A percentile compares a stretch with the other conserved stretches of the same genome.
These are phyloP conservation scores for Albula glossodonta DNA, from an alignment of 2,113 vertebrate genomes.

Conservation along the genomic window DNA sequence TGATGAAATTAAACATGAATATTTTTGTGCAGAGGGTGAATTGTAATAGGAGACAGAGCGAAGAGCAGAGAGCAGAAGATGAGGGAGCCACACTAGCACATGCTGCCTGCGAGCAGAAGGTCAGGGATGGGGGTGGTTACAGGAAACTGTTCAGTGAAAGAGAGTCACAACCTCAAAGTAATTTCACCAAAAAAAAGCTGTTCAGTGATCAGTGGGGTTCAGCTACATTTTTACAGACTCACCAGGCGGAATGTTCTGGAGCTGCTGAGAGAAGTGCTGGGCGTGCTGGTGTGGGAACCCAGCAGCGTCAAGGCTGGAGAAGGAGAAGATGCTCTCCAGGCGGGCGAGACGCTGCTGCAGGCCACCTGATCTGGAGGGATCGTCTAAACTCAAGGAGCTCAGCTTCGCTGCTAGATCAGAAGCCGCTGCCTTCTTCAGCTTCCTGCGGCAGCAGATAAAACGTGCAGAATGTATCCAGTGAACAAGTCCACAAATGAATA, in stretches of 20 bases:
- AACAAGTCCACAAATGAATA: no score
- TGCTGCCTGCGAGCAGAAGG: no score
- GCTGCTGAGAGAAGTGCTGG: slow-evolving; percentile 66
- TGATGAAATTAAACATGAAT: no score
- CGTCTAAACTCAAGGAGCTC: slow-evolving; percentile 66
- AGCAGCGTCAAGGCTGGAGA: slow-evolving; percentile 54
- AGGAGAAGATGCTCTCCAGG: slow-evolving; percentile 77
- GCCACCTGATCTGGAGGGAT: slow-evolving; percentile 29
- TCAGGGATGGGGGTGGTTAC: no score
- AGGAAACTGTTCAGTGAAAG: no score
- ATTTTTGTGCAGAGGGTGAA: no score
- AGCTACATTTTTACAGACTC: background rate
- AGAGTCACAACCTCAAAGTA: background rate
- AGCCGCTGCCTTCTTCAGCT: slow-evolving; percentile 67
- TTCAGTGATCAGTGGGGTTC: no score
- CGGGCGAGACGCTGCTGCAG: slow-evolving; percentile 54
- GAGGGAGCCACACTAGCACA: no score
- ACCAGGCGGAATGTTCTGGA: slow-evolving; percentile 78
- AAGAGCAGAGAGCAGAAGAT: no score
- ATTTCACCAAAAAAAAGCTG: no score
- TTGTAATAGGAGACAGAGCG: no score
- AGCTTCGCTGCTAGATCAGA: slow-evolving; percentile 68
- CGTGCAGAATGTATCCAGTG: background rate
- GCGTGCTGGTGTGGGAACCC: slow-evolving; percentile 60
- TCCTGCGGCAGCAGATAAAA: slow-evolving; percentile 61